Evolutionary conservation across 2,797 vertebrate species (phyloP).

Genomic region (Syngnathus acus): DNA sequence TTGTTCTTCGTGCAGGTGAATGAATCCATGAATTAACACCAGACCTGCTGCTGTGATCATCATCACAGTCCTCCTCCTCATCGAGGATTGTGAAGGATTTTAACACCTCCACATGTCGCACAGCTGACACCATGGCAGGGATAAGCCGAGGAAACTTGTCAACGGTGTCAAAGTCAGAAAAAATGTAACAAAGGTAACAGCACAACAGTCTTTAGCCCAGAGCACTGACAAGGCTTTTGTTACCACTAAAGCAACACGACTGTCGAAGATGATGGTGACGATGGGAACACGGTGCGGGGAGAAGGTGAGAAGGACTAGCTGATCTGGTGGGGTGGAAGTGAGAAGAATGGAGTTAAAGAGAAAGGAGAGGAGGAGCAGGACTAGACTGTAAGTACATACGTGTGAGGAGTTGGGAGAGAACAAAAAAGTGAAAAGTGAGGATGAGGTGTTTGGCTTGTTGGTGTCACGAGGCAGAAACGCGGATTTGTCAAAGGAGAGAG

Average conservation of each 20-base stretch:
- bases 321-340: conserved; percentile 1
- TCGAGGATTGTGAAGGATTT: conserved; percentile 41
- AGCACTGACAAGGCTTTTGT: conserved; percentile 55
- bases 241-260: conserved; percentile 30
- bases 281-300: conserved; percentile 24
- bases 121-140: conserved; percentile 56
- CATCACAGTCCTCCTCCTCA: conserved; percentile 48
- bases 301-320: conserved; percentile 21
- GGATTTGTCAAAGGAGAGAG: conserved; percentile 40
- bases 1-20: conserved; percentile 16
- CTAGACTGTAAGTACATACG: too few species aligned
- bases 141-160: conserved; percentile 52
- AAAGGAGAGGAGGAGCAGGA: conserved; percentile 19
- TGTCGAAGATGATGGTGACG: conserved; percentile 41
- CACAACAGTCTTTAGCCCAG: conserved; percentile 51
- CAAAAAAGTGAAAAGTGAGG: conserved; percentile 23
- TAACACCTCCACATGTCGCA: conserved; percentile 55
- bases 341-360: conserved; percentile 24
- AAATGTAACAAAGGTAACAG: conserved; percentile 26
- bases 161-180: conserved; percentile 52
- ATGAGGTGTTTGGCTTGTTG: conserved; percentile 22
- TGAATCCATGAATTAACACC: conserved; percentile 66
- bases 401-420: conserved; percentile 19
- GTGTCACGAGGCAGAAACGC: background rate
- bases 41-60: conserved; percentile 45